phyloP scores from a whole-genome alignment of 2,888 invertebrate genomes.

The Cantharis rufa region DNA sequence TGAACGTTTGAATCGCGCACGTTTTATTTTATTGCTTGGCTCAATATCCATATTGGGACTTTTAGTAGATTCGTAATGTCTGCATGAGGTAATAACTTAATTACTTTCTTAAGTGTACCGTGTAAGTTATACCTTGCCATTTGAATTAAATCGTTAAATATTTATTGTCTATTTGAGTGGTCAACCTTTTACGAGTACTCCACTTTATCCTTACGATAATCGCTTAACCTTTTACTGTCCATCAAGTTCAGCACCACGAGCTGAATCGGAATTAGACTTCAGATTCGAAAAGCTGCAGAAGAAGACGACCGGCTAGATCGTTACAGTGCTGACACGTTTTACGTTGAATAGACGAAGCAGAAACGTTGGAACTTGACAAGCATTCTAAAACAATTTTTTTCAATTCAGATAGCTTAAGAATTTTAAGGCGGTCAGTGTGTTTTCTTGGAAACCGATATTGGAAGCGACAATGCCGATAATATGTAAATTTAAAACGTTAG shows the following conservation, averaged over 20 bases:
- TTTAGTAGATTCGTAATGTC: background rate
- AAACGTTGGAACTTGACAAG: too few species aligned
- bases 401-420: too few species aligned
- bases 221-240: background rate
- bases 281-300: too few species aligned
- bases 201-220: background rate
- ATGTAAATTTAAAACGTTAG: too few species aligned
- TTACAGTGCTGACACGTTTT: too few species aligned
- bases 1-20: slow-evolving; percentile 18
- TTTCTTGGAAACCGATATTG: too few species aligned
- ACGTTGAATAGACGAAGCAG: too few species aligned
- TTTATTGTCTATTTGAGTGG: background rate
- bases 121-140: background rate
- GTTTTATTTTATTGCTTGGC: background rate
- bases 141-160: background rate
- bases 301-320: too few species aligned
- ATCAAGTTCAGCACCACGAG: background rate
- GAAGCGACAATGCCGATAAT: too few species aligned
- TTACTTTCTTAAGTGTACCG: background rate
- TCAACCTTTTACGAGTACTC: background rate
- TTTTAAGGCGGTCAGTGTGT: too few species aligned
- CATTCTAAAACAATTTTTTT: too few species aligned
- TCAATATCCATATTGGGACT: background rate
- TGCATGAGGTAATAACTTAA: background rate
- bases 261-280: too few species aligned